Percentiles rank a stretch among this genome's conserved stretches.
Evolutionary conservation across 2,797 vertebrate genomes (phyloP).

Genomic region (Microctenopoma lineatum): DNA sequence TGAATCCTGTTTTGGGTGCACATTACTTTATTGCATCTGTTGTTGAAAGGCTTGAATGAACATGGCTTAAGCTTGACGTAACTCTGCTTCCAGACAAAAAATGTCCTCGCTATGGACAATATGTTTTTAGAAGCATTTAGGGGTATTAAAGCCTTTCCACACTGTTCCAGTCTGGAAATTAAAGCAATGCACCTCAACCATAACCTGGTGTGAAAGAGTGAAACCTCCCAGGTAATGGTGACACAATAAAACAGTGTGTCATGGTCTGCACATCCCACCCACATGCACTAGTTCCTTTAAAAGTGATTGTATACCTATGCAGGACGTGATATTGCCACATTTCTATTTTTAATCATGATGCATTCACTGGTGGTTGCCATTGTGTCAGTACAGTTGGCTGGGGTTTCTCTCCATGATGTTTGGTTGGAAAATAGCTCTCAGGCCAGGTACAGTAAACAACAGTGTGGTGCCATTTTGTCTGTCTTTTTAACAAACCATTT

Average conservation of each 20-base stretch:
- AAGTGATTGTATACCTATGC: constrained; percentile 45
- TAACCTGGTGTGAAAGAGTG: constrained; percentile 37
- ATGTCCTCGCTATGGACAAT: constrained; percentile 20
- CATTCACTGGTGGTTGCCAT: constrained; percentile 39
- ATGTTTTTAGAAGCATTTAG: constrained; percentile 55
- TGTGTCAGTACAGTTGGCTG: constrained; percentile 69
- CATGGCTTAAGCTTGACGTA: constrained; percentile 1
- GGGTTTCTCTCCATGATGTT: constrained; percentile 48
- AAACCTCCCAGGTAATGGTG: constrained; percentile 15
- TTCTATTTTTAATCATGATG: constrained; percentile 60
- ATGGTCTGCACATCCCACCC: constrained; percentile 6
- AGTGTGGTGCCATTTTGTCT: constrained; percentile 78
- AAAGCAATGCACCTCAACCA: constrained; percentile 43
- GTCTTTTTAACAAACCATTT: constrained; percentile 55
- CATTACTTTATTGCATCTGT: background rate
- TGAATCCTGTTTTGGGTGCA: background rate
- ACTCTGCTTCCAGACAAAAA: constrained; percentile 15
- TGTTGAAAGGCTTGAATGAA: background rate
- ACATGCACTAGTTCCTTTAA: constrained; percentile 22
- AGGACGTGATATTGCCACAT: constrained; percentile 51
- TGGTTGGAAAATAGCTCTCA: constrained; percentile 50
- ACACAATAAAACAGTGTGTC: constrained; percentile 26
- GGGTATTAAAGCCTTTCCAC: constrained; percentile 29
- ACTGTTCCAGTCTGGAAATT: constrained; percentile 42
- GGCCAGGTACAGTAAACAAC: constrained; percentile 63